Percentiles rank a stretch among this genome's conserved stretches.
Conservation (phyloP, 1,140 invertebrate species). For the Hycleus phaleratus region DNA sequence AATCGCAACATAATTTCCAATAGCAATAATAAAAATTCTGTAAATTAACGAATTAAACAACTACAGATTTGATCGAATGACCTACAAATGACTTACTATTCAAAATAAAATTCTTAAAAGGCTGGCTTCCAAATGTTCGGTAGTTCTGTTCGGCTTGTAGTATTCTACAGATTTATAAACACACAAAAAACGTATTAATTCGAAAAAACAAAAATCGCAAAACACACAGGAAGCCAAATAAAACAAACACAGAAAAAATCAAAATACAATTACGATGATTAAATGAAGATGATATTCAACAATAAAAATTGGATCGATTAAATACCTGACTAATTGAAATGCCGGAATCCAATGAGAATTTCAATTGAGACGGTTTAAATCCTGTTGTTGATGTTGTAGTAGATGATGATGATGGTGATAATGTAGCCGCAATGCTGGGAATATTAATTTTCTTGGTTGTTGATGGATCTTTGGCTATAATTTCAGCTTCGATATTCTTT, state of each 20-base stretch:
- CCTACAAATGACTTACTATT: constrained; percentile 10
- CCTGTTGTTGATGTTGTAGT: neutral
- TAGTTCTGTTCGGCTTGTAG: constrained; percentile 24
- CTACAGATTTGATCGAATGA: neutral
- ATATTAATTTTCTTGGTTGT: constrained; percentile 18
- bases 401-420: constrained; percentile 10
- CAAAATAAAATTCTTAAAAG: constrained; percentile 17
- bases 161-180: constrained; percentile 16
- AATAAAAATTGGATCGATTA: constrained; percentile 2
- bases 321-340: constrained; percentile 37
- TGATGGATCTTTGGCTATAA: constrained; percentile 2
- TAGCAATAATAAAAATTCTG: neutral
- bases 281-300: constrained; percentile 5
- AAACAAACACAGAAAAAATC: neutral
- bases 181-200: neutral
- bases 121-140: constrained; percentile 33
- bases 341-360: constrained; percentile 31
- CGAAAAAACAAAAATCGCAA: neutral
- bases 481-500: constrained; percentile 17
- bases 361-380: neutral
- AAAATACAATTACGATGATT: neutral
- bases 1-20: neutral
- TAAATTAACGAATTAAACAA: neutral
- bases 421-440: constrained; percentile 20
- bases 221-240: neutral